Base-by-base conservation (phyloP, 2,888 invertebrate genomes). In the Therioaphis trifolii region DNA sequence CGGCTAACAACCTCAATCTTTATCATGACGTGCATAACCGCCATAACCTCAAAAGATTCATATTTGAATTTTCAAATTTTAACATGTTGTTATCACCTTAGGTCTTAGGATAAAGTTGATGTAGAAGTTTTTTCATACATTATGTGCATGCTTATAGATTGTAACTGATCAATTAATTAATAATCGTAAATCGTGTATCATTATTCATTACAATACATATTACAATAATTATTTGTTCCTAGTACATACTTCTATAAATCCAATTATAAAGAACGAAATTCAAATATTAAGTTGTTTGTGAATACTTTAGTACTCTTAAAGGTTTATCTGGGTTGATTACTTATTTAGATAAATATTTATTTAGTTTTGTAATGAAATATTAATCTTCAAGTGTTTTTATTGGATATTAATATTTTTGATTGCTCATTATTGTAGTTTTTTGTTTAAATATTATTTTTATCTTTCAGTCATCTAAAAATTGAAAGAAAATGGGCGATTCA, bases 401-500 rank as follows among this genome's bases (percentile, higher is more conserved):
- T 63, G 14, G 29, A 15, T 29, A 63, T 14, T 29, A 4, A 27
- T 27, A 29, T 15, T 27, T 63, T 63, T 15, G 27, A 63, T 15
- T 29, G 15, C 24, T 55, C 27, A 2, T 12, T 7, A 3, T 27
- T 61, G 0, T 15, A 29, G 18, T 29, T 14, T 63, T 63, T 63
- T 63, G 14, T 63, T 63, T 7, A 29, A 18, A 15, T 29, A n/a
- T 52, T 55, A 7, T 21, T n/a, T 55, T 29, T 29, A 18, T 29
- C 0, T 63, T 63, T 63, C 15, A 63, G 63, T 5, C 2, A 0
- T 18, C 7, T 7, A 35, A 35, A 35, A 35, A 35, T 7, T 35
- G n/a, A 35, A 15, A 74, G 5, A 93, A 93, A 58, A 80, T 80
- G 80, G 58, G 58, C 1, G 71, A 71, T 58, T 71, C 71, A 4